Conservation (phyloP, 2,888 invertebrate species). For the Zaprionus lineosus region DNA sequence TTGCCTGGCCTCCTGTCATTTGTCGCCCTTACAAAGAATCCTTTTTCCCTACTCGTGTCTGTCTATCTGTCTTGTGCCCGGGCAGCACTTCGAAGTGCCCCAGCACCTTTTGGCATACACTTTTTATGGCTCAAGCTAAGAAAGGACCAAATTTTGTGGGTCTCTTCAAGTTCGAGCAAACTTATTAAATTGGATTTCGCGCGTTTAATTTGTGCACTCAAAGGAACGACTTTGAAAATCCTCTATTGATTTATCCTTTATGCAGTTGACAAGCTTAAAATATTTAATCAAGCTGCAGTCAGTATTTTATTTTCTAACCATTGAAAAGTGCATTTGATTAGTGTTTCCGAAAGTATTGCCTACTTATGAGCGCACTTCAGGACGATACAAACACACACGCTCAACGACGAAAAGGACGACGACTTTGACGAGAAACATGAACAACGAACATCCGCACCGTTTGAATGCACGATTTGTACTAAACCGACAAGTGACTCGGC, state of each 20-base stretch:
- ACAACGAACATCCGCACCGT: constrained; percentile 80
- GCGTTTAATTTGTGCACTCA: constrained; percentile 47
- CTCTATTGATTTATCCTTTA: constrained; percentile 7
- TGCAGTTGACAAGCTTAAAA: background rate
- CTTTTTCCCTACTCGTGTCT: no score
- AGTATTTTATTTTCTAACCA: background rate
- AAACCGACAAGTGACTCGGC: constrained; percentile 61
- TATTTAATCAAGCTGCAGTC: no score
- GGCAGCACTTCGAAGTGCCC: constrained; percentile 52
- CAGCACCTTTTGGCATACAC: constrained; percentile 57
- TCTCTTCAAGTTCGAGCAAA: constrained; percentile 7
- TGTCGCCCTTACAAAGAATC: constrained; percentile 32
- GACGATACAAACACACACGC: constrained; percentile 14
- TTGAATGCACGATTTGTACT: constrained; percentile 83
- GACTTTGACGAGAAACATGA: constrained; percentile 11
- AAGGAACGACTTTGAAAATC: constrained; percentile 6
- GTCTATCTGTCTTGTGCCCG: constrained; percentile 18
- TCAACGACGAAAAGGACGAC: constrained; percentile 36
- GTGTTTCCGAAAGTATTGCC: constrained; percentile 41
- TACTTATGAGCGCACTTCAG: constrained; percentile 34
- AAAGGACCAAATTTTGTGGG: constrained; percentile 25
- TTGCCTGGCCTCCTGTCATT: constrained; percentile 32
- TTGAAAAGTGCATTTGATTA: background rate
- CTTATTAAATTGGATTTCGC: constrained; percentile 44
- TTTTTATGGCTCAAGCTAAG: constrained; percentile 31